Evolutionary conservation across 2,113 vertebrate genomes (phyloP), one percentile per base, ranked within the genome.

Genomic region (Apteryx mantelli): DNA sequence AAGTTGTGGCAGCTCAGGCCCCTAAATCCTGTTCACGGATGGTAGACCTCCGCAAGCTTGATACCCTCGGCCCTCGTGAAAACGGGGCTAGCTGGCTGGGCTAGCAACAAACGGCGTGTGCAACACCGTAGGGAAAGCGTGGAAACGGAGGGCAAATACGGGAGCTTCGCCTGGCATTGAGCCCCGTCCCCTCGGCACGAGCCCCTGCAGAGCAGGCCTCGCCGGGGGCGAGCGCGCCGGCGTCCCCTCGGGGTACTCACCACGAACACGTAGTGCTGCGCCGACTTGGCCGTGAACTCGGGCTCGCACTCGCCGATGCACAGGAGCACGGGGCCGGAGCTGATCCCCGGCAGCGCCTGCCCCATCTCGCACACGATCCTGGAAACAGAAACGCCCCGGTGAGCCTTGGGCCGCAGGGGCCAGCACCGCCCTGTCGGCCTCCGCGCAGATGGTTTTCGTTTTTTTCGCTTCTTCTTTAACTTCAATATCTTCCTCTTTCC

Each of bases 331-430:
- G 99, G 99, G 53, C 99, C 99, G 0, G 99, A 98, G 75, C 96
- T 97, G 83, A 97, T 99, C 52, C 98, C 98, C 17, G 93, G 95
- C 9, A 98, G 97, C 4, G 99, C 98, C 3, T 98, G 97, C 30
- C 99, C 98, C 99, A 99, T 99, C 96, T 99, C 99, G 91, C 99
- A 99, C 83, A 99, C 99, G 17, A 99, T 99, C 98, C 99, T 99
- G 95, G 21, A 93, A 96, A 97, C 50, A 95, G 10, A 93, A 75
- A 95, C 2, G 77, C 74, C 25, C 5, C 50, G 5, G 63, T 98
- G 76, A 93, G 90, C 93, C 61, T 36, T 40, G 40, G 77, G 79
- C 91, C 92, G 88, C 64, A 83, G 90, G 85, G 58, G 36, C 78
- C 89, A 70, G 6, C 79, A 20, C 40, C 16, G 81, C 88, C 83